Evolutionary conservation across 2,113 vertebrate genomes (phyloP), one percentile per base, ranked within the genome.

Genomic region (Brachyistius frenatus): DNA sequence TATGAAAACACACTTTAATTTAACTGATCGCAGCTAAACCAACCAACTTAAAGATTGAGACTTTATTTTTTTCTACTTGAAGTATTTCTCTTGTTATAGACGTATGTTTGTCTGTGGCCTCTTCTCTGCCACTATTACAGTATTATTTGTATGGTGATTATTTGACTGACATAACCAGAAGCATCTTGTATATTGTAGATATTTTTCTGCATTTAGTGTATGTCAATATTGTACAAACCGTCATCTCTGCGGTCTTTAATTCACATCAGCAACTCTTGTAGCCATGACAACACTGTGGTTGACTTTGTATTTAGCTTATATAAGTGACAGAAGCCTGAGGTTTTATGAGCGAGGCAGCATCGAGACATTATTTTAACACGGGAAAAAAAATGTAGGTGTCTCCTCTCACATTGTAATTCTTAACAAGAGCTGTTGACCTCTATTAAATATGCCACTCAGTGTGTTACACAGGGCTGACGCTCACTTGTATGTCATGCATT

Each of bases 341-440:
- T 63, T 53, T 64, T 65, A 66, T 79, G 70, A 74, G 49, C n/a
- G 36, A 47, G 47, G 10, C 49, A 63, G 62, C 50, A 66, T 37
- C 37, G 44, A 73, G 84, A 72, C 64, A 36, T 75, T 71, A 72
- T 72, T 69, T 79, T 32, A 52, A 55, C 65, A 64, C 37, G 9
- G 33, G 53, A 68, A 73, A 4, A 81, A 23, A 4, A 81, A 23
- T 72, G 66, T 68, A 35, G 46, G 11, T 50, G 3, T n/a, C 68
- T 64, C 58, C 46, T 61, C 41, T 77, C 53, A 15, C 14, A 37
- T 33, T 72, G 10, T 30, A 52, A 72, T 35, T 72, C 54, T 81
- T 61, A 76, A 55, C 37, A 58, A 74, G 64, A 78, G 78, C 52
- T 68, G 44, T 79, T 82, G 81, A 82, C 72, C 64, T 69, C 35